These are phyloP conservation scores for Pygoscelis antarcticus DNA, from an alignment of 2,113 vertebrate species.

Conservation along the genomic window DNA sequence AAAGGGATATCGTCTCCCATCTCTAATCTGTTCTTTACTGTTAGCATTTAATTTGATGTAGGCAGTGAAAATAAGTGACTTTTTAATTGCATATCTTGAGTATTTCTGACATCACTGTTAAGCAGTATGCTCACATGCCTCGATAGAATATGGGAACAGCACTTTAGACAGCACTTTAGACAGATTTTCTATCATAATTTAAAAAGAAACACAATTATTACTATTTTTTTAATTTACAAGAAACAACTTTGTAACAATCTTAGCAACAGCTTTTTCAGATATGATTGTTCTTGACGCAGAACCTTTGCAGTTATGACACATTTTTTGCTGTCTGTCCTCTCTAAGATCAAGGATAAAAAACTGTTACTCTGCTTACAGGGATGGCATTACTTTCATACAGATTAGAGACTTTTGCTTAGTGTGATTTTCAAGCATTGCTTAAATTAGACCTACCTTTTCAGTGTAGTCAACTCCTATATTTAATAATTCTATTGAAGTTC, in stretches of 20 bases:
- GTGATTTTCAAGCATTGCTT: slow-evolving; percentile 13
- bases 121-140: not conserved
- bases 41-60: not conserved
- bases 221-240: not conserved
- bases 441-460: slow-evolving; percentile 24
- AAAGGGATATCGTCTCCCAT: not conserved
- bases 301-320: not conserved
- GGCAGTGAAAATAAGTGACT: not conserved
- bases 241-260: not conserved
- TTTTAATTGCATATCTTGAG: not conserved
- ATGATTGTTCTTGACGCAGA: not conserved
- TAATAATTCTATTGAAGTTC: slow-evolving; percentile 25
- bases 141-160: not conserved
- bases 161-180: not conserved
- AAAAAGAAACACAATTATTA: not conserved
- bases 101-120: not conserved
- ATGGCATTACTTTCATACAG: not conserved
- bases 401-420: not conserved
- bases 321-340: not conserved
- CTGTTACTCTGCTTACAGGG: not conserved
- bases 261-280: not conserved
- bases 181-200: not conserved
- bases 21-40: not conserved
- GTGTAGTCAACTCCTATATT: not conserved
- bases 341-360: slow-evolving; percentile 27